A percentile compares a stretch with the other conserved stretches of the same genome.
These are phyloP conservation scores for Autographa gamma DNA, from an alignment of 2,888 invertebrate genomes.

Conservation along the genomic window DNA sequence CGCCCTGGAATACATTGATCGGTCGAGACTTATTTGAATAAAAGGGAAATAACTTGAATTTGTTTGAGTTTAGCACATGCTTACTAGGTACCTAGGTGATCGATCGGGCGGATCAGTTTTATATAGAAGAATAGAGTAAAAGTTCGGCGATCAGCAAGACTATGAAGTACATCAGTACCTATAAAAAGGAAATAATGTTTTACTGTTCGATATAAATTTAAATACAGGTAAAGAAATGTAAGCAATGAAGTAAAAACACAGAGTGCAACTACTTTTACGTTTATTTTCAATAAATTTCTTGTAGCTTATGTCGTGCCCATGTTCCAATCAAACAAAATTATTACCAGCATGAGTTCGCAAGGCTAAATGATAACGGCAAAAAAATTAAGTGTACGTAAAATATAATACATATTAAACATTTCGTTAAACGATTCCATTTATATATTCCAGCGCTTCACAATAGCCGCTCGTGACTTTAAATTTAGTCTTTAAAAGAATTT, in stretches of 20 bases:
- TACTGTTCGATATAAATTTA: too few species aligned
- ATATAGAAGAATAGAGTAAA: not conserved
- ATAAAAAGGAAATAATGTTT: too few species aligned
- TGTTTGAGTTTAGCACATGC: slow-evolving; percentile 34
- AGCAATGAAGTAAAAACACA: too few species aligned
- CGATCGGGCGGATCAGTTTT: slow-evolving; percentile 6
- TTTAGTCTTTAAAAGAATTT: slow-evolving; percentile 56
- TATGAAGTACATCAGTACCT: too few species aligned
- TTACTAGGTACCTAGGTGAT: slow-evolving; percentile 18
- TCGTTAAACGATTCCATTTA: slow-evolving; percentile 26
- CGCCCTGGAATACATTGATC: slow-evolving; percentile 45
- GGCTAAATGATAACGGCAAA: too few species aligned
- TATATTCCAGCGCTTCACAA: slow-evolving; percentile 26
- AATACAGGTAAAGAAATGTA: too few species aligned
- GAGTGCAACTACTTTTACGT: too few species aligned
- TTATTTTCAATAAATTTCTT: too few species aligned
- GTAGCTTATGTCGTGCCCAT: too few species aligned
- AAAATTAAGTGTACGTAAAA: not conserved
- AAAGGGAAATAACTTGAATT: slow-evolving; percentile 54
- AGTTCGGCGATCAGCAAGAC: not conserved
- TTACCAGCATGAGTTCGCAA: too few species aligned
- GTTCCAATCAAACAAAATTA: too few species aligned
- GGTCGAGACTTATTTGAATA: slow-evolving; percentile 57
- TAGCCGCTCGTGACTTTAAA: slow-evolving; percentile 46
- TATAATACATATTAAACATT: slow-evolving; percentile 16